Base-by-base conservation (phyloP, 2,113 vertebrate genomes). In the Calonectris borealis region DNA sequence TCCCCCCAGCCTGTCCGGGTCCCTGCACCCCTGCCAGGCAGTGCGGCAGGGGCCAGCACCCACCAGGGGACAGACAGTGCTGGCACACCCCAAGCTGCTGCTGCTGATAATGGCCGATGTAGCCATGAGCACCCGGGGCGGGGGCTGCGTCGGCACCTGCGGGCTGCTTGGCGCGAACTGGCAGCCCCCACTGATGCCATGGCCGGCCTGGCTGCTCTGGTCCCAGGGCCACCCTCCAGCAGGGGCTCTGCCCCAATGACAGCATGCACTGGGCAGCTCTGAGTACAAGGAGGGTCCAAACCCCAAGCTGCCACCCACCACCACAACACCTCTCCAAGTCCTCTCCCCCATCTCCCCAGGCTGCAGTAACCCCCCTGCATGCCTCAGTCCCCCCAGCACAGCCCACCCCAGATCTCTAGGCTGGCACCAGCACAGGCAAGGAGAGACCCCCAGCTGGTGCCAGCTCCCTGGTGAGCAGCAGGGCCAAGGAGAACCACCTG, bases 51-150 rank as follows among this genome's bases (percentile, higher is more conserved):
- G 25, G 20, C 16, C 69, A 75, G 31, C 14, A 46, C 20, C 36
- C 5, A 1, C 15, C 31, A 9, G 17, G 24, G 26, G 21, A 44
- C 26, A 31, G 32, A 34, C 31, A 8, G 54, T 10, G 40, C 31
- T 4, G 1, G 26, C 48, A 46, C 49, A 69, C 10, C 27, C 49
- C 11, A 21, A 27, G 60, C 21, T 62, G 77, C 80, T 52, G 26
- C 38, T 55, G n/a, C 25, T 7, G 4, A 4, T 5, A 64, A 15
- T 1, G 12, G 32, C 54, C 3, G 1, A 31, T 3, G 1, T 2
- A 60, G n/a, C 46, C 7, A 6, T 0, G 6, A 31, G 16, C 1
- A 0, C 34, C 25, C 1, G 1, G 22, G 26, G 34, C 5, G 16
- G 26, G 49, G 70, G 29, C 38, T 68, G 54, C 1, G 12, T 8